These are phyloP conservation scores for Brachyistius frenatus DNA, from an alignment of 2,113 vertebrate species.

Conservation along the genomic window DNA sequence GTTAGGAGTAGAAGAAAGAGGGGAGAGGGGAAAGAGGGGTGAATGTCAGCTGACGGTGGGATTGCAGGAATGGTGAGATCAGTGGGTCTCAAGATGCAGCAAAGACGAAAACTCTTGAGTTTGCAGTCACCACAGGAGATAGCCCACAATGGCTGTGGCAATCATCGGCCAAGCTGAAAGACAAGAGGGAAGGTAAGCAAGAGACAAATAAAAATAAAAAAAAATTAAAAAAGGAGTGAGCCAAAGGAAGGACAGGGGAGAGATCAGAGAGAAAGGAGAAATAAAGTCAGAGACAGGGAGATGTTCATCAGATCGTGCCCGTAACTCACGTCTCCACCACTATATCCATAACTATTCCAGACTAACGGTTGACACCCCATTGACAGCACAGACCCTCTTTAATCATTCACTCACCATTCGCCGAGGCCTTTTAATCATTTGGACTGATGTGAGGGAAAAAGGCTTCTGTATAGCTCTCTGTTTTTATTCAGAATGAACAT, in stretches of 20 bases:
- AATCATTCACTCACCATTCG: slow-evolving; percentile 43
- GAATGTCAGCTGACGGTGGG: background rate
- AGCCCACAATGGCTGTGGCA: slow-evolving; percentile 61
- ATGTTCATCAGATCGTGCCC: slow-evolving; percentile 36
- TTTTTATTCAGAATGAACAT: slow-evolving; percentile 52
- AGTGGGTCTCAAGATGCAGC: slow-evolving; percentile 50
- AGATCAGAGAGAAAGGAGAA: slow-evolving; percentile 33
- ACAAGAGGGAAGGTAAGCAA: slow-evolving; percentile 31
- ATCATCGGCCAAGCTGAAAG: slow-evolving; percentile 72
- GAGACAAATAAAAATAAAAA: slow-evolving; percentile 25
- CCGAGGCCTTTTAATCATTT: slow-evolving; percentile 40
- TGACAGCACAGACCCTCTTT: slow-evolving; percentile 36
- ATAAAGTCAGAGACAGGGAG: slow-evolving; percentile 29
- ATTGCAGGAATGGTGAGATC: slow-evolving; percentile 39
- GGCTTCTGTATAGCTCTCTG: slow-evolving; percentile 1
- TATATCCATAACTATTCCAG: slow-evolving; percentile 25
- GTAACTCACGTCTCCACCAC: slow-evolving; percentile 21
- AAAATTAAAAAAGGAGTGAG: background rate
- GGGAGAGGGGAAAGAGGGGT: slow-evolving; percentile 22
- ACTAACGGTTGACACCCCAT: slow-evolving; percentile 42
- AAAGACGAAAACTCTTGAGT: slow-evolving; percentile 58
- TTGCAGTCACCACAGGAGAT: slow-evolving; percentile 77
- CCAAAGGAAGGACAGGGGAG: slow-evolving; percentile 3
- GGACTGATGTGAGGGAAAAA: slow-evolving; percentile 41
- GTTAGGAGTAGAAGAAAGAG: slow-evolving; percentile 35